A percentile compares a stretch with the other conserved stretches of the same genome.
Conservation (phyloP, 2,797 vertebrate species). For the Rhyacichthys aspro region DNA sequence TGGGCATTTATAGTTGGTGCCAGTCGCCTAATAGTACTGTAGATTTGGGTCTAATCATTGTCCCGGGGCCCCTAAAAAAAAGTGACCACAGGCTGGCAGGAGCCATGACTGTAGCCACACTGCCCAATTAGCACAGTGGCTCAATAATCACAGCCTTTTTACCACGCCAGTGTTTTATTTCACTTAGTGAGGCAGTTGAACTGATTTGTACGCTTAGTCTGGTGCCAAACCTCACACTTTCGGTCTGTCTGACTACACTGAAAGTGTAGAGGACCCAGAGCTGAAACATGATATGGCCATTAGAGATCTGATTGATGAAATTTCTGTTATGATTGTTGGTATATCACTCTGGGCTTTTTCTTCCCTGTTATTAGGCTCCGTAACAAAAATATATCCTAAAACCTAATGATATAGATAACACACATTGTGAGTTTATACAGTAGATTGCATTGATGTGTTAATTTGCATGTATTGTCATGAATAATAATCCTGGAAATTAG, state of each 20-base stretch:
- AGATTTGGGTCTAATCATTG: conserved; percentile 28
- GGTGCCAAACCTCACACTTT: conserved; percentile 31
- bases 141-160: conserved; percentile 58
- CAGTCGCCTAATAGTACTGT: conserved; percentile 18
- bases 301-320: conserved; percentile 21
- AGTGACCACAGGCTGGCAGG: conserved; percentile 49
- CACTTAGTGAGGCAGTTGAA: conserved; percentile 51
- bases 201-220: conserved; percentile 42
- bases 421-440: too few species aligned
- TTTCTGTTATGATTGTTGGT: conserved; percentile 19
- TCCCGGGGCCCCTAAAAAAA: conserved; percentile 32
- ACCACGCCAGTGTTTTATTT: conserved; percentile 55
- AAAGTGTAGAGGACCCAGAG: conserved; percentile 4
- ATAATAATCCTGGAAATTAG: too few species aligned
- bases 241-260: conserved; percentile 8
- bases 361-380: conserved; percentile 39
- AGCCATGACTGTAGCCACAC: conserved; percentile 32
- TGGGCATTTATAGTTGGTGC: conserved; percentile 33
- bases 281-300: conserved; percentile 14
- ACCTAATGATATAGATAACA: too few species aligned
- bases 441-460: too few species aligned
- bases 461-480: too few species aligned
- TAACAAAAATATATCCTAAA: conserved; percentile 11
- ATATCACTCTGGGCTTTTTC: conserved; percentile 42
- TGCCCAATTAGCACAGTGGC: conserved; percentile 61